phyloP scores from a whole-genome alignment of 35 echinoderm and acorn worm species.

The Hemicentrotus pulcherrimus region DNA sequence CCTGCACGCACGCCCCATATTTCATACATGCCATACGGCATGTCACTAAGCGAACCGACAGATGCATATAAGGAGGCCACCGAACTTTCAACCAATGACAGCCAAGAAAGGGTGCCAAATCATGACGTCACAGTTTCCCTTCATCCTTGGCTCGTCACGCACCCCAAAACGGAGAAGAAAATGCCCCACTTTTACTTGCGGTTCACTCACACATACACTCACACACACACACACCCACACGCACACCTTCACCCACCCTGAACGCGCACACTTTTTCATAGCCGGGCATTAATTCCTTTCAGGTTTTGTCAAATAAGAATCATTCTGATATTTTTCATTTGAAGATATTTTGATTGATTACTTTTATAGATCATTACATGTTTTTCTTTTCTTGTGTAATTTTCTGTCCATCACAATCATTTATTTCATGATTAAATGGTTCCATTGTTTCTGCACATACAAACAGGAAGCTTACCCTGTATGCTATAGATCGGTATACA shows the following conservation, averaged over 20 bases:
- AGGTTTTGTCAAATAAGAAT: too few species aligned
- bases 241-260: neutral
- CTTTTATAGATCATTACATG: too few species aligned
- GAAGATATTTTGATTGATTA: too few species aligned
- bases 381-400: too few species aligned
- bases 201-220: neutral
- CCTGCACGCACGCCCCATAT: neutral
- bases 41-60: neutral
- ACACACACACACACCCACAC: neutral
- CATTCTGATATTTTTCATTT: too few species aligned
- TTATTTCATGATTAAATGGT: too few species aligned
- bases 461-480: too few species aligned
- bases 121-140: neutral
- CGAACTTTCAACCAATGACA: slow-evolving; percentile 38
- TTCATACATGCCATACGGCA: neutral
- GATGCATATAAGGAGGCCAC: neutral
- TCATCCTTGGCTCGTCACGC: neutral
- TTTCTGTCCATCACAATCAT: too few species aligned
- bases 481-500: too few species aligned
- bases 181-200: neutral
- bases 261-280: neutral
- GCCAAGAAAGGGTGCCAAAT: neutral
- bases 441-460: too few species aligned
- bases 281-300: too few species aligned
- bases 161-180: neutral